phyloP scores from a whole-genome alignment of 2,888 invertebrate genomes.

The Ligdia adustata region DNA sequence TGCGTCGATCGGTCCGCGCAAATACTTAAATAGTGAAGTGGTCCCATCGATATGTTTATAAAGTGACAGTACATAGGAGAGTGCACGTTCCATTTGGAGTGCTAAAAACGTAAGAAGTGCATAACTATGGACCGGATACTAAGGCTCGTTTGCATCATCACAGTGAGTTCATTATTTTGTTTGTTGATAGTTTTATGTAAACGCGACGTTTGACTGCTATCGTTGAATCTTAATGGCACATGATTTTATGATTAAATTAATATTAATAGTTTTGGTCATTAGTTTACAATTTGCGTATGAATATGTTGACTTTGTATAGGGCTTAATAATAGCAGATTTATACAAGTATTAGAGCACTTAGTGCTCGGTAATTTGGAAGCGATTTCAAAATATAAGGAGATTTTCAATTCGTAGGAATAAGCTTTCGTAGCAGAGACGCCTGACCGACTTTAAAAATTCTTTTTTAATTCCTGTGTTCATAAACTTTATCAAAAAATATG shows the following conservation, averaged over 20 bases:
- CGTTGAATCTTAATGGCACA: slow-evolving; percentile 15
- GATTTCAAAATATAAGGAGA: too few species aligned
- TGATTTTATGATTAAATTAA: slow-evolving; percentile 21
- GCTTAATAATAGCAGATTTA: too few species aligned
- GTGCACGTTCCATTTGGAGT: slow-evolving; percentile 44
- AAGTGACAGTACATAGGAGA: slow-evolving; percentile 36
- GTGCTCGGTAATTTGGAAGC: too few species aligned
- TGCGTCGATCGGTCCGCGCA: slow-evolving; percentile 38
- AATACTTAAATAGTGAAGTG: slow-evolving; percentile 45
- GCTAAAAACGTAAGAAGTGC: slow-evolving; percentile 29
- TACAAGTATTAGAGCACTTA: too few species aligned
- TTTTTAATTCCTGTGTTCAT: too few species aligned
- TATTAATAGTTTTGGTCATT: too few species aligned
- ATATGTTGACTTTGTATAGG: slow-evolving; percentile 9
- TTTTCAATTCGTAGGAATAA: too few species aligned
- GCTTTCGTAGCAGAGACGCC: too few species aligned
- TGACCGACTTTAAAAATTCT: too few species aligned
- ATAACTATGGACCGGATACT: slow-evolving; percentile 59
- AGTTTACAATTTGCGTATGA: too few species aligned
- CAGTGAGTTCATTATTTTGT: slow-evolving; percentile 51
- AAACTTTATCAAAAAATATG: too few species aligned
- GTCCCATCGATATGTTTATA: slow-evolving; percentile 52
- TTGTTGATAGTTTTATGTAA: slow-evolving; percentile 8
- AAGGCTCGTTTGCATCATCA: slow-evolving; percentile 52
- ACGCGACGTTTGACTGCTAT: slow-evolving; percentile 8